A percentile compares a stretch with the other conserved stretches of the same genome.
Conservation (phyloP, 2,113 vertebrate genomes). For the Mungos mungo region DNA sequence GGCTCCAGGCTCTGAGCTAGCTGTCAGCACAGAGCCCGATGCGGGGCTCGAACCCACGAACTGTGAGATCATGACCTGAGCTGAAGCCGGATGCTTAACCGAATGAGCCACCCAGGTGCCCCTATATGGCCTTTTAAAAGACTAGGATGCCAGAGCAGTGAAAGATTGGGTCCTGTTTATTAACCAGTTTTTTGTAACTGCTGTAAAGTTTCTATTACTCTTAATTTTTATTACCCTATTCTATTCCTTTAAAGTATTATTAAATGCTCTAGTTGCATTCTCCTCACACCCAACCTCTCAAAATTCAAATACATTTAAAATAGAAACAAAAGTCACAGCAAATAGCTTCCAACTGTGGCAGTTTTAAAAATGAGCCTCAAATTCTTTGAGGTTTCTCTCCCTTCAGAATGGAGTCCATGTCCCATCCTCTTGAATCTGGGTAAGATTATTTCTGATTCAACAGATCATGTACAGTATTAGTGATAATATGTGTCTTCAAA, state of each 20-base stretch:
- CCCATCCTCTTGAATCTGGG: background rate
- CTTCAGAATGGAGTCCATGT: background rate
- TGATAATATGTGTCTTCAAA: background rate
- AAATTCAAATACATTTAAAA: slow-evolving; percentile 35
- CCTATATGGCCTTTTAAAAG: background rate
- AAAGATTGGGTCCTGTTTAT: background rate
- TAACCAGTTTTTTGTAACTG: background rate
- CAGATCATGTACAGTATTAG: background rate
- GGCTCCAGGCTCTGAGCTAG: no score
- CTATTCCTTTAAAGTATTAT: background rate
- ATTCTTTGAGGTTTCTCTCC: background rate
- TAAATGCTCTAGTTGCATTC: background rate
- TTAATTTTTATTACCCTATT: background rate
- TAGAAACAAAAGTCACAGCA: background rate
- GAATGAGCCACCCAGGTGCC: no score
- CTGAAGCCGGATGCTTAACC: no score
- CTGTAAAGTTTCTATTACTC: background rate
- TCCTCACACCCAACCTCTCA: background rate
- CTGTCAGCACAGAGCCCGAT: no score
- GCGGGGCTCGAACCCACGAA: no score
- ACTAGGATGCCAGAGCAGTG: background rate
- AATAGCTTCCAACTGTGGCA: background rate
- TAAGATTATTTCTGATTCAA: background rate
- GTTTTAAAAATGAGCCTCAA: background rate
- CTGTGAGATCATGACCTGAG: no score